Conservation (phyloP, 2,113 vertebrate species). For the Otolemur garnettii region DNA sequence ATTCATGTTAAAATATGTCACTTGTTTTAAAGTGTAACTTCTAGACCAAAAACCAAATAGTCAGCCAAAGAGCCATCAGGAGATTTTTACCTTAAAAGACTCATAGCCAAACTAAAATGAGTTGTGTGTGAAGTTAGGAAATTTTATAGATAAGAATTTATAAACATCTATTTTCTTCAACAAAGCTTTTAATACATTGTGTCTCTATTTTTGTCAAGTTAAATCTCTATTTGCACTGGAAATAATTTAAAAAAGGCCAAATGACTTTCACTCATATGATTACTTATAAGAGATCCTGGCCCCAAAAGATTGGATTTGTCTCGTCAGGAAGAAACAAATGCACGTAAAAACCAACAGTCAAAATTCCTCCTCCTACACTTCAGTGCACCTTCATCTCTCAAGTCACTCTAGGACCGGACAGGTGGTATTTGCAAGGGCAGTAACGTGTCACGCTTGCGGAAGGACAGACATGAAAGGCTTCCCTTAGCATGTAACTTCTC, state of each 20-base stretch:
- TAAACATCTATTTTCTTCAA: slow-evolving; percentile 26
- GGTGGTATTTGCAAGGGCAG: neutral
- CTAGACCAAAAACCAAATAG: slow-evolving; percentile 38
- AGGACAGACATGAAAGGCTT: neutral
- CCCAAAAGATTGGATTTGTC: neutral
- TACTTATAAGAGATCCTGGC: neutral
- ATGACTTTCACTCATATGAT: neutral
- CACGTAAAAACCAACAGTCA: neutral
- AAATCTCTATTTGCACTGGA: neutral
- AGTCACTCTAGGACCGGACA: neutral
- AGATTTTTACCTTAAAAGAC: slow-evolving; percentile 59
- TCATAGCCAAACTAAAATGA: slow-evolving; percentile 33
- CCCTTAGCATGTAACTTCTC: neutral
- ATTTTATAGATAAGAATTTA: neutral
- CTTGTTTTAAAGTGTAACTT: slow-evolving; percentile 56
- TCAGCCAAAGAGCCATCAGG: slow-evolving; percentile 22
- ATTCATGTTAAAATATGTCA: slow-evolving; percentile 46
- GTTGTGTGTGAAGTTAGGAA: slow-evolving; percentile 43
- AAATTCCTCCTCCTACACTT: slow-evolving; percentile 45
- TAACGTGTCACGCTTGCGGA: neutral
- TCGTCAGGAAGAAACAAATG: neutral
- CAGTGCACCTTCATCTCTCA: slow-evolving; percentile 16
- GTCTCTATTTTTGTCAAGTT: neutral
- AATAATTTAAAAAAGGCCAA: slow-evolving; percentile 46
- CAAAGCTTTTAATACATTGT: slow-evolving; percentile 12